Base-by-base conservation (phyloP, 1,140 invertebrate species). In the Eurosta solidaginis region DNA sequence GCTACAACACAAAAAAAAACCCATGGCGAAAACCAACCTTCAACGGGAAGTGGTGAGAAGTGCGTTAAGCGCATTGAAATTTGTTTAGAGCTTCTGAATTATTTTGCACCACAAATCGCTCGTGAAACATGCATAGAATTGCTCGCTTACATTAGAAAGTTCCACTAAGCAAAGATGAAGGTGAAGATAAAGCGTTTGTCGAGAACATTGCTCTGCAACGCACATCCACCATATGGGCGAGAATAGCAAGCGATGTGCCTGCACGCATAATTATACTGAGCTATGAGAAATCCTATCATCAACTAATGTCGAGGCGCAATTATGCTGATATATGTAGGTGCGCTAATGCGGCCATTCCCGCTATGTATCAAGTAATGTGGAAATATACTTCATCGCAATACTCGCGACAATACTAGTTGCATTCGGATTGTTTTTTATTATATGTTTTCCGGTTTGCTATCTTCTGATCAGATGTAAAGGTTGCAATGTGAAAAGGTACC, bases 231-330 rank as follows among this genome's bases (percentile, higher is more conserved):
- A 93, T 93, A 1, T 90, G 91, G 79, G 89, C 91, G 73, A 94
- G 93, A 82, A 89, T 97, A 0, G 91, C 94, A 0, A 89, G 84
- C 22, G 90, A 89, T n/a, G 91, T 96, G 78, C 90, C 94, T 7
- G 86, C 92, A 1, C 90, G 95, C 83, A 91, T 96, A 47, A 87
- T 97, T n/a, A 89, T 96, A 27, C 94, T 95, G 6, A 91, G 92
- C 27, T 90, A 95, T 1, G 91, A 91, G 52, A 90, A 91, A 73
- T 92, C 91, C 59, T 94, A 95, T 81, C 83, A 90, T 14, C 85
- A 86, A n/a, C 84, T 96, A 17, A 81, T 93, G 1, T 86, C 89
- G 10, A 90, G 91, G 10, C 89, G 90, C 10, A 88, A 91, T 9
- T 92, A 90, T 79, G 87, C 89, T 49, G 92, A 92, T 45, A 90